Conservation (phyloP, 2,113 vertebrate genomes). For the Crotalus viridis region DNA sequence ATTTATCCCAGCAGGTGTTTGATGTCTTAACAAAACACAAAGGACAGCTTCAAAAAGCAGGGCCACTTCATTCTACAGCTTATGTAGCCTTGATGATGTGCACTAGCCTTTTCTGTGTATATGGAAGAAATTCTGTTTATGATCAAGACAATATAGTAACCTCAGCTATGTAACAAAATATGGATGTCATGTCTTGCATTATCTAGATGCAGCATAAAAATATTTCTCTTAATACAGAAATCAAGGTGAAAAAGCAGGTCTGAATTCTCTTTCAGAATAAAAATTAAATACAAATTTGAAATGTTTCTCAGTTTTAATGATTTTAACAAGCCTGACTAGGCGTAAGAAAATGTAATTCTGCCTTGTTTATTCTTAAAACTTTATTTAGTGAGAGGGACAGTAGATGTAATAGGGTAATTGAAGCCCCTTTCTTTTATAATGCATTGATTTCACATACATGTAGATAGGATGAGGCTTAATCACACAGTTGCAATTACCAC, state of each 20-base stretch:
- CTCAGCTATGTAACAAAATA: not conserved
- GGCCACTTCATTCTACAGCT: not conserved
- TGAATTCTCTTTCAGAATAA: not conserved
- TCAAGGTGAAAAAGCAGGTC: slow-evolving; percentile 32
- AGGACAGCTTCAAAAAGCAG: not conserved
- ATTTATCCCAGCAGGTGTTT: not conserved
- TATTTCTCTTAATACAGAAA: not conserved
- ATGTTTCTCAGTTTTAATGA: not conserved
- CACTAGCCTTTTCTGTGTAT: not conserved
- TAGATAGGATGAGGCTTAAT: not conserved
- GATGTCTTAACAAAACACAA: not conserved
- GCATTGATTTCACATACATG: not conserved
- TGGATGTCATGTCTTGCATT: not conserved
- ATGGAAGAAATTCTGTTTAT: not conserved
- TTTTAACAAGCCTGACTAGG: not conserved
- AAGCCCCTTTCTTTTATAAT: not conserved
- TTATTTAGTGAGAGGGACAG: not conserved
- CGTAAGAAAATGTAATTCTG: not conserved
- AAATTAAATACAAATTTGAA: rapidly evolving
- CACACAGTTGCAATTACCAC: not conserved
- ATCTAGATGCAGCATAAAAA: not conserved
- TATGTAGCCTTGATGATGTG: not conserved
- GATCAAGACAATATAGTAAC: not conserved
- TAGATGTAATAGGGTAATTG: not conserved
- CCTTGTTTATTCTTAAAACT: not conserved